Percentiles rank a stretch among this genome's conserved stretches.
Evolutionary conservation across 2,113 vertebrate species (phyloP).

Genomic region (Myanophis thanlyinensis): DNA sequence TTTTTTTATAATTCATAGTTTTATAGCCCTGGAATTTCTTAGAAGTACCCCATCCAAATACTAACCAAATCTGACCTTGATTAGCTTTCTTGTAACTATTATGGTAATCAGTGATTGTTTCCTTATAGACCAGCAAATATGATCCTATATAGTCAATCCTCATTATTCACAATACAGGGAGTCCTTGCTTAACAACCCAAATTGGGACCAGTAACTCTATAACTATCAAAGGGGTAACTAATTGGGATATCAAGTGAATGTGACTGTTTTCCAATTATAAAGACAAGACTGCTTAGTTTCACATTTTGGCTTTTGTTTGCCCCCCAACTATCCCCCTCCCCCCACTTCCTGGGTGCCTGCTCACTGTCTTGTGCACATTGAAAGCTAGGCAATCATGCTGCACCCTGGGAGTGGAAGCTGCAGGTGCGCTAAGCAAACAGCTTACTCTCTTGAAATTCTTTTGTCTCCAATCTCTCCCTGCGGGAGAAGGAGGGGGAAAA

Average conservation of each 20-base stretch:
- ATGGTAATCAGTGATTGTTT: not conserved
- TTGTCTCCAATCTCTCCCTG: not conserved
- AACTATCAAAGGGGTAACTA: not conserved
- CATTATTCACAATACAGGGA: not conserved
- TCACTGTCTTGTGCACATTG: no score
- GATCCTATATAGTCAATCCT: not conserved
- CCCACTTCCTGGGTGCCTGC: no score
- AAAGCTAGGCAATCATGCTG: not conserved
- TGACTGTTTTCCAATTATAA: not conserved
- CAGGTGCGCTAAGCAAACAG: not conserved
- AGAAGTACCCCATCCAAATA: not conserved
- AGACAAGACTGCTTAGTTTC: not conserved
- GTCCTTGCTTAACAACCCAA: not conserved
- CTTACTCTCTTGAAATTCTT: not conserved
- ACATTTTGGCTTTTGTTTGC: not conserved
- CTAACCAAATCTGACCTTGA: not conserved
- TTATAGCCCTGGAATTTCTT: not conserved
- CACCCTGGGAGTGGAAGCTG: not conserved
- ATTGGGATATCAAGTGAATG: not conserved
- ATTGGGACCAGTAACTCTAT: not conserved
- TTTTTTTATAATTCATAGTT: not conserved
- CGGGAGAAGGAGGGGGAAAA: accelerated
- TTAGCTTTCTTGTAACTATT: not conserved
- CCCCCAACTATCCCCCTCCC: no score
- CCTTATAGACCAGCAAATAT: not conserved